These are phyloP conservation scores for Drosophila emarginata DNA, from an alignment of 2,888 invertebrate genomes.

Conservation along the genomic window DNA sequence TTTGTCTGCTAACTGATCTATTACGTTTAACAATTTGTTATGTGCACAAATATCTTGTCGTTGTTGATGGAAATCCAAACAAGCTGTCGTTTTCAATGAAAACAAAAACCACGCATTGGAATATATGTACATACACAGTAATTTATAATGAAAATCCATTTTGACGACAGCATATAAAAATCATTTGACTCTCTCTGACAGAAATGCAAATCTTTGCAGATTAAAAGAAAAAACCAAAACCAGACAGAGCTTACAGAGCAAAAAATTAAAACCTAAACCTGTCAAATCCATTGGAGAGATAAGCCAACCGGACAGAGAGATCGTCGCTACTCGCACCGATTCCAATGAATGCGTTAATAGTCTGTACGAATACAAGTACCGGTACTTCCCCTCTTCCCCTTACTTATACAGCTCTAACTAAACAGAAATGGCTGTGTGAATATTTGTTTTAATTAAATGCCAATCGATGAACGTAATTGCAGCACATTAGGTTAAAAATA, in stretches of 20 bases:
- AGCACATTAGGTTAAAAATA: conserved; percentile 54
- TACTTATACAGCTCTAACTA: background rate
- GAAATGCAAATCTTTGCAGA: conserved; percentile 73
- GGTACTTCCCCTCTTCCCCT: background rate
- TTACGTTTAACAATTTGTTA: background rate
- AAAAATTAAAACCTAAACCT: conserved; percentile 64
- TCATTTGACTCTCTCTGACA: conserved; percentile 60
- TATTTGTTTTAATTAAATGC: conserved; percentile 74
- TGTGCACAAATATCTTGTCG: conserved; percentile 38
- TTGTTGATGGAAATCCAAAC: conserved; percentile 69
- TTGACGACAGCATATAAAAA: conserved; percentile 36
- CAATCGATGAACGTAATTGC: conserved; percentile 70
- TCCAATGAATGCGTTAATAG: conserved; percentile 25
- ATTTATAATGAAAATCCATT: conserved; percentile 60
- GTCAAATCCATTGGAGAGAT: conserved; percentile 67
- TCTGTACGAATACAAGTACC: background rate
- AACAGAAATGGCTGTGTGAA: conserved; percentile 30
- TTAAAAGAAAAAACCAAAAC: conserved; percentile 56
- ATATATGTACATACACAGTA: background rate
- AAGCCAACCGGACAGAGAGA: conserved; percentile 32
- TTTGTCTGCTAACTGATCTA: background rate
- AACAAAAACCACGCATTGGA: conserved; percentile 23
- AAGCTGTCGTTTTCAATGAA: conserved; percentile 64
- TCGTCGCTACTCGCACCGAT: conserved; percentile 1
- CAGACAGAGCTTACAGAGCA: conserved; percentile 31